Evolutionary conservation across 2,888 invertebrate genomes (phyloP), one percentile per base, ranked within the genome.

Genomic region (Torymus auratus): DNA sequence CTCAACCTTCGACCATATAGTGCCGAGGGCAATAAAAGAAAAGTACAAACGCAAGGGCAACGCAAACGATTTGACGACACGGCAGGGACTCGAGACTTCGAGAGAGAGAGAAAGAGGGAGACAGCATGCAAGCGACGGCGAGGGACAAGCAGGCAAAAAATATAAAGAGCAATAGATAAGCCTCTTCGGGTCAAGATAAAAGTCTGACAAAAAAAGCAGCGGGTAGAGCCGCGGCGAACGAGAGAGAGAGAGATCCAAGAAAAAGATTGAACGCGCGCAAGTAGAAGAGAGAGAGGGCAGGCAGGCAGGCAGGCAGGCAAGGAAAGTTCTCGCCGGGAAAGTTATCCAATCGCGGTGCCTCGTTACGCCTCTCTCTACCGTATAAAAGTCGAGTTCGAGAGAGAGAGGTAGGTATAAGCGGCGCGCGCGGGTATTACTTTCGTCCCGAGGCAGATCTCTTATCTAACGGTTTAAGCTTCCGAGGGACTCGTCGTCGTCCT

Each of bases 391-490:
- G 86, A 86, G 87, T 86, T 86, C 83, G 83, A 85, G 72, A 20
- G 41, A 41, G 41, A 10, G 5, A 41, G 41, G 7, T 4, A 72
- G 78, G 74, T 80, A 86, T 88, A 88, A 88, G 88, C 87, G 87
- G 87, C 41, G 41, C 41, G 41, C 41, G 41, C 86, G 87, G 88
- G 87, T 88, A 88, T 87, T 88, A 89, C 89, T 89, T 89, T 88
- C 89, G 88, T 88, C 88, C 88, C 85, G 86, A 88, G 87, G 89
- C 88, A 90, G 90, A 91, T 91, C 90, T 89, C 88, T 80, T 90
- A 91, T 90, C 90, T 89, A 90, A 90, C 89, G 89, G 89, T 90
- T 89, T 90, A 90, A 91, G 90, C 90, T 89, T 86, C 86, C 86
- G 41, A 41, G 41, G 41, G 41, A 41, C 41, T 41, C 41, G 41